These are phyloP conservation scores for Naja naja DNA, from an alignment of 2,113 vertebrate species.

Conservation along the genomic window DNA sequence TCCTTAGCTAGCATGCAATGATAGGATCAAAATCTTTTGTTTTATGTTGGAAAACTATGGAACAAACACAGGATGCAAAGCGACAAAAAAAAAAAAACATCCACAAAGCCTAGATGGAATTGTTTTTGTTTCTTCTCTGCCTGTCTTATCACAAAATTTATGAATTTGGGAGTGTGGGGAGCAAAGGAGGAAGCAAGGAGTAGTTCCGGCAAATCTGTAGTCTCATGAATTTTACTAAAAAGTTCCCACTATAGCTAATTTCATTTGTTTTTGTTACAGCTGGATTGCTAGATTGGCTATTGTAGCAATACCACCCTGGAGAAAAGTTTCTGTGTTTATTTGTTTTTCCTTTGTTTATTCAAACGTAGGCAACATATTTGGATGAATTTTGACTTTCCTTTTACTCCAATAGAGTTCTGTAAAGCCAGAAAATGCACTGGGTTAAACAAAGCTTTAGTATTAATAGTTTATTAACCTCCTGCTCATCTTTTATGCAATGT, in stretches of 20 bases:
- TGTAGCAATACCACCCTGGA: background rate
- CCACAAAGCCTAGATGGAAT: background rate
- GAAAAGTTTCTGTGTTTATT: background rate
- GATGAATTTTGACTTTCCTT: constrained; percentile 1
- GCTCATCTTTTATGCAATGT: background rate
- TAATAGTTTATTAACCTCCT: background rate
- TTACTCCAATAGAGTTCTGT: background rate
- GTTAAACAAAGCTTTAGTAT: background rate
- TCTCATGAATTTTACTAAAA: background rate
- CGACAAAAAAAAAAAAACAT: background rate
- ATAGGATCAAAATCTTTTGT: background rate
- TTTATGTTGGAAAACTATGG: background rate
- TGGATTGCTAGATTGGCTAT: background rate
- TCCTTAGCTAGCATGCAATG: background rate
- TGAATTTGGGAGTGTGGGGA: background rate
- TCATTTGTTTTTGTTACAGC: background rate
- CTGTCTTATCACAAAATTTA: background rate
- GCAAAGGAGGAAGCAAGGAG: background rate
- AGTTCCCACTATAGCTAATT: background rate
- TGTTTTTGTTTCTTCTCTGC: background rate
- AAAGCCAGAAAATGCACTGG: background rate
- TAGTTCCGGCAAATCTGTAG: background rate
- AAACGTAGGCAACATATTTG: background rate
- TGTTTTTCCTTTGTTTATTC: background rate
- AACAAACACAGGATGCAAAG: background rate